Evolutionary conservation across 2,113 vertebrate genomes (phyloP).

Genomic region (Xiphorhynchus elegans): DNA sequence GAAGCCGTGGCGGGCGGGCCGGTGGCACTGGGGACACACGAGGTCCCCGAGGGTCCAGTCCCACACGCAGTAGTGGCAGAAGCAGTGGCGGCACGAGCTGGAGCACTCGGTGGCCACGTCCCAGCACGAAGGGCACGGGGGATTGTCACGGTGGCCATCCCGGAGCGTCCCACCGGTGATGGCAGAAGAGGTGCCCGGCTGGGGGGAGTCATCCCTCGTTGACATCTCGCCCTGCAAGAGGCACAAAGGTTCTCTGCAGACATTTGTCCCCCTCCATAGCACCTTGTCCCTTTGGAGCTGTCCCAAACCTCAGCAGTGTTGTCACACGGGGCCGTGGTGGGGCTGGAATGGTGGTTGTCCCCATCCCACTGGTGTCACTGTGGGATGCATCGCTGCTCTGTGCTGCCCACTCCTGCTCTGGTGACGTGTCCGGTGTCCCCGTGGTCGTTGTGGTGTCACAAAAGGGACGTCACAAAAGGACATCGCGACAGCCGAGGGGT

Average conservation of each 20-base stretch:
- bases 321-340: neutral
- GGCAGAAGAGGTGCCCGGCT: neutral
- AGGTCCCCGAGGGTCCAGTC: neutral
- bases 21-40: fast-evolving
- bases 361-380: fast-evolving
- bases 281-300: fast-evolving
- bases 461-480: neutral
- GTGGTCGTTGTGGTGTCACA: neutral
- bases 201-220: neutral
- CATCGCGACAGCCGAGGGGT: neutral
- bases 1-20: neutral
- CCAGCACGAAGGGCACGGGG: neutral
- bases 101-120: fast-evolving
- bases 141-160: fast-evolving
- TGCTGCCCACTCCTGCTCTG: neutral
- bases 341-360: neutral
- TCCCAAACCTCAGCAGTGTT: neutral
- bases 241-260: neutral
- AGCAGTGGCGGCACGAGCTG: neutral
- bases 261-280: fast-evolving
- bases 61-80: neutral
- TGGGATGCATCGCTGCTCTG: fast-evolving
- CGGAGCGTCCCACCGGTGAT: fast-evolving
- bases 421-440: fast-evolving
- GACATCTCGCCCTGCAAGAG: neutral